Evolutionary conservation across 2,113 vertebrate species (phyloP).

Genomic region (Ciconia maguari): DNA sequence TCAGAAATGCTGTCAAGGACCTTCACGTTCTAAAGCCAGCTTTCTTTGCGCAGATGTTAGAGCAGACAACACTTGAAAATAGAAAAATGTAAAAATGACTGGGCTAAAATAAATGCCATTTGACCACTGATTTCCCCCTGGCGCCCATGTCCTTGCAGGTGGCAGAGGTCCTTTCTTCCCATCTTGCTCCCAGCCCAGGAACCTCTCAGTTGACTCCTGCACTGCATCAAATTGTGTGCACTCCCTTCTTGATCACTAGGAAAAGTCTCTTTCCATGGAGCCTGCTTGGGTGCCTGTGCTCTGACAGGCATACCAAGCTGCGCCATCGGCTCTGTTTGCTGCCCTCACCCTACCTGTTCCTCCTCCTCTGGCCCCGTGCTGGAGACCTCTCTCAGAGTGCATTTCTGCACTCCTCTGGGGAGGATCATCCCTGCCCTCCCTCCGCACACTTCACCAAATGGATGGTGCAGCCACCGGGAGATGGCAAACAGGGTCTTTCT

Average conservation of each 20-base stretch:
- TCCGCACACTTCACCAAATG: accelerated
- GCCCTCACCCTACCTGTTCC: background rate
- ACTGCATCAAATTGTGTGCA: background rate
- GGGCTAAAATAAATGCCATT: background rate
- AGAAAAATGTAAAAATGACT: background rate
- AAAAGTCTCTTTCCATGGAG: background rate
- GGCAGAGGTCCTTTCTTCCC: background rate
- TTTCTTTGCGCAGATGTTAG: background rate
- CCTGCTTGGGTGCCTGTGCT: background rate
- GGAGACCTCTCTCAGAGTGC: too few relatives aligned
- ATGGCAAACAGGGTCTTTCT: background rate
- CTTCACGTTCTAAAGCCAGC: background rate
- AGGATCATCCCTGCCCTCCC: background rate
- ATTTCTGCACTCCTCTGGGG: background rate
- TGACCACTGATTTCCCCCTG: background rate
- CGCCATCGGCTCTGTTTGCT: background rate
- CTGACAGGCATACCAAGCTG: background rate
- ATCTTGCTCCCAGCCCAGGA: background rate
- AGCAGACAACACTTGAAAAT: background rate
- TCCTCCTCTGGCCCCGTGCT: accelerated
- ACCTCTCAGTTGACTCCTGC: background rate
- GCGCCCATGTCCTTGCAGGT: background rate
- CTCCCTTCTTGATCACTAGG: background rate
- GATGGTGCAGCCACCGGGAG: background rate
- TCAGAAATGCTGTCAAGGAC: background rate